Evolutionary conservation across 2,888 invertebrate genomes (phyloP).

Genomic region (Pollenia amentaria): DNA sequence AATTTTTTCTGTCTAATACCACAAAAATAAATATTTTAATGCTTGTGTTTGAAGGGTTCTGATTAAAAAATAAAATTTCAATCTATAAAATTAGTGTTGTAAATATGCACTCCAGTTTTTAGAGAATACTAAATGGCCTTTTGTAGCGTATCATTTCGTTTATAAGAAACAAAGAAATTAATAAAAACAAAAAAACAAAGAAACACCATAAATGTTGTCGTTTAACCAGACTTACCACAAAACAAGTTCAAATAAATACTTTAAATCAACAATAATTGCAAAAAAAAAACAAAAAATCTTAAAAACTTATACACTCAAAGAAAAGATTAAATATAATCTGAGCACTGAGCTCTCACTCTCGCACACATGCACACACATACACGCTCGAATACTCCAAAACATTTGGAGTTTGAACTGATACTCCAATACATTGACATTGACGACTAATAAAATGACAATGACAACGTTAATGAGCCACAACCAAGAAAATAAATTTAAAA

Average conservation of each 20-base stretch:
- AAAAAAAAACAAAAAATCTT: conserved; percentile 18
- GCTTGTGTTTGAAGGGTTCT: too few relatives aligned
- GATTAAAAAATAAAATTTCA: too few relatives aligned
- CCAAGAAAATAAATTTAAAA: conserved; percentile 38
- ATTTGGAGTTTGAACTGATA: too few relatives aligned
- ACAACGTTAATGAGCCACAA: conserved; percentile 66
- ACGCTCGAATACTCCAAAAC: too few relatives aligned
- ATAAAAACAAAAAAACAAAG: conserved; percentile 44
- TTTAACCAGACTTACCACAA: conserved; percentile 72
- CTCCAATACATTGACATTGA: conserved; percentile 52
- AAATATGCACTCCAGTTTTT: too few relatives aligned
- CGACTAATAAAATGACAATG: conserved; percentile 66
- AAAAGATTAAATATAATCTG: conserved; percentile 24
- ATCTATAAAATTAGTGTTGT: too few relatives aligned
- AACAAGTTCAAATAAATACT: conserved; percentile 71
- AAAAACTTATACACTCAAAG: neutral
- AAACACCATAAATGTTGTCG: conserved; percentile 69
- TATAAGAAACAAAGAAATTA: conserved; percentile 20
- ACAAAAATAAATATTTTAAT: too few relatives aligned
- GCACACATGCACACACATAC: neutral
- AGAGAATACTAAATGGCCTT: neutral
- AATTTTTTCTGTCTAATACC: too few relatives aligned
- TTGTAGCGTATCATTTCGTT: conserved; percentile 8
- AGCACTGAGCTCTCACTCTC: conserved; percentile 32
- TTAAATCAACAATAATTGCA: conserved; percentile 67